Conservation (phyloP, 2,888 invertebrate species). For the Drosophila quinaria region DNA sequence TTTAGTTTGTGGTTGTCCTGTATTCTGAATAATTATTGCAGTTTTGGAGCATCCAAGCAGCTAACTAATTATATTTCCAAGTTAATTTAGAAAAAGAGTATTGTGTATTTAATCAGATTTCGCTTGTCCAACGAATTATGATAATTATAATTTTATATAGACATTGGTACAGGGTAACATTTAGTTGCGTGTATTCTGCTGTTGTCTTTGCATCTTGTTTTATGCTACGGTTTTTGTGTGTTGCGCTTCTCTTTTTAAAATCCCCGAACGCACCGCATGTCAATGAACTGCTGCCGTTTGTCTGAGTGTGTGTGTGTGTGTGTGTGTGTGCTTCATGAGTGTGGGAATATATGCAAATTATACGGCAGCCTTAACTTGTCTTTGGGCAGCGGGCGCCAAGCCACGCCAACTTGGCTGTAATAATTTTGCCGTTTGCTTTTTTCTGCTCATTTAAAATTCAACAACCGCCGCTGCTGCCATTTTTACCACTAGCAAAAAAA, state of each 20-base stretch:
- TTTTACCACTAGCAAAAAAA: constrained; percentile 25
- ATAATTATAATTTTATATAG: neutral
- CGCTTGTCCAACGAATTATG: too few species aligned
- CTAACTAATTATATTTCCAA: too few species aligned
- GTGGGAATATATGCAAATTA: constrained; percentile 67
- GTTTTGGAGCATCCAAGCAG: too few species aligned
- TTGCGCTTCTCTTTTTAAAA: constrained; percentile 50
- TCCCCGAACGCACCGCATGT: constrained; percentile 69
- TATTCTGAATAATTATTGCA: too few species aligned
- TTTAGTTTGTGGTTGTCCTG: too few species aligned
- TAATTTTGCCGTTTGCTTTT: constrained; percentile 73
- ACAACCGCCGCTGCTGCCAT: constrained; percentile 67
- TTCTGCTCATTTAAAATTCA: constrained; percentile 80
- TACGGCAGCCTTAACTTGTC: constrained; percentile 72
- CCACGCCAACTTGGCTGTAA: constrained; percentile 58
- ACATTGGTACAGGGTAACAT: neutral
- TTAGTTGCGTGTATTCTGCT: neutral
- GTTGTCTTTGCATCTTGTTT: constrained; percentile 21
- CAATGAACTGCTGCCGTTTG: constrained; percentile 65
- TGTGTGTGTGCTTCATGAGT: constrained; percentile 10
- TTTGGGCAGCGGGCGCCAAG: constrained; percentile 50
- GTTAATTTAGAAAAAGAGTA: too few species aligned
- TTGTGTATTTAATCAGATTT: too few species aligned
- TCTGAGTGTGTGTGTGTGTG: constrained; percentile 30
- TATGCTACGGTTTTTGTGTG: constrained; percentile 53